Evolutionary conservation across 2,888 invertebrate genomes (phyloP).

Genomic region (Parapristionchus giblindavisi): DNA sequence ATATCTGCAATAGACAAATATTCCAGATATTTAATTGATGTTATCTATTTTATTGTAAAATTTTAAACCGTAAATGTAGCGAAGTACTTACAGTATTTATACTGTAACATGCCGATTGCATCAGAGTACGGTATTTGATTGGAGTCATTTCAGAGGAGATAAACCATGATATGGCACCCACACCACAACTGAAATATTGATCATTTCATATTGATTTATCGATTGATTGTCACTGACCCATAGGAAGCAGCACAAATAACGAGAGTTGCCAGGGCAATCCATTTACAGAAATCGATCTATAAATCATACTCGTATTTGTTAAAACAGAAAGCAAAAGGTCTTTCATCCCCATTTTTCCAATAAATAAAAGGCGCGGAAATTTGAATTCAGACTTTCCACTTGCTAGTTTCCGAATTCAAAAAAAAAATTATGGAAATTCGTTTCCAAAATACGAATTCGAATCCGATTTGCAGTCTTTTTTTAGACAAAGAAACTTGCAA

Average conservation of each 20-base stretch:
- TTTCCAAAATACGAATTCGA: neutral
- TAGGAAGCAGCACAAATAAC: constrained; percentile 25
- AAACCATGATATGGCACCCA: constrained; percentile 63
- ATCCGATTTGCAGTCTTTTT: neutral
- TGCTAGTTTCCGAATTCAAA: too few relatives aligned
- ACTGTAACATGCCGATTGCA: constrained; percentile 56
- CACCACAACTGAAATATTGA: too few relatives aligned
- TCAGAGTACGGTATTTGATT: constrained; percentile 56
- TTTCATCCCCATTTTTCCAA: too few relatives aligned
- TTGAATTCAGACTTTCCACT: too few relatives aligned
- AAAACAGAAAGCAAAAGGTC: neutral
- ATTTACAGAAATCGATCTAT: constrained; percentile 31
- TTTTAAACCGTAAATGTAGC: too few relatives aligned
- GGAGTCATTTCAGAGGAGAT: constrained; percentile 59
- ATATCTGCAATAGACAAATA: too few relatives aligned
- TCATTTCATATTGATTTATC: constrained; percentile 42
- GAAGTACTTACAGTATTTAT: constrained; percentile 55
- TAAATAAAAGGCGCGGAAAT: too few relatives aligned
- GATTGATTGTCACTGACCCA: neutral
- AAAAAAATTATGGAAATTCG: too few relatives aligned
- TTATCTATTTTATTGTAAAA: too few relatives aligned
- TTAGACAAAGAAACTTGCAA: too few relatives aligned
- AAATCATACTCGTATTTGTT: neutral
- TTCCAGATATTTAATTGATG: too few relatives aligned
- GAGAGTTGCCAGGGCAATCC: constrained; percentile 28